Conservation (phyloP, 2,797 vertebrate species). For the Allochrocebus solatus region DNA sequence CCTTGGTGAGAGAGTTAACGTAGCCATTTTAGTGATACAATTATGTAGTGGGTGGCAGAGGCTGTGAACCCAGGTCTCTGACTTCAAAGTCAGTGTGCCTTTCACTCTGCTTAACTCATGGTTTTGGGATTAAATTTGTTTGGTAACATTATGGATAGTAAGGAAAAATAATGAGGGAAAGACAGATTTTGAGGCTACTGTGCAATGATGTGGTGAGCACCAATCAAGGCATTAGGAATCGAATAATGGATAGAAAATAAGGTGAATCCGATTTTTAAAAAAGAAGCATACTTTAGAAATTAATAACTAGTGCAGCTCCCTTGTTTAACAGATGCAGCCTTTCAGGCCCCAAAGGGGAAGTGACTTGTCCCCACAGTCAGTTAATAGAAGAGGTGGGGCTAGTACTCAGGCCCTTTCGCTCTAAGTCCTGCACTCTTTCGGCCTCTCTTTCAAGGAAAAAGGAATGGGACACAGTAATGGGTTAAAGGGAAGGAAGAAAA, state of each 20-base stretch:
- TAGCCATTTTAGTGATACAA: background rate
- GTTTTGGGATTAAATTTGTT: slow-evolving; percentile 3
- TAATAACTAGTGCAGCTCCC: background rate
- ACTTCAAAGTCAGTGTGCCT: background rate
- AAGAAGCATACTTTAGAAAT: slow-evolving; percentile 42
- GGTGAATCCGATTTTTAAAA: background rate
- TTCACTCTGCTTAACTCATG: background rate
- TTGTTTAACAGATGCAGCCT: background rate
- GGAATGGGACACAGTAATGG: background rate
- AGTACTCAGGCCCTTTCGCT: background rate
- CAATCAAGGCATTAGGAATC: background rate
- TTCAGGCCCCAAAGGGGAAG: slow-evolving; percentile 25
- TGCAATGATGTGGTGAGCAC: background rate
- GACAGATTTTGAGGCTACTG: background rate
- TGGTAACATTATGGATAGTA: background rate
- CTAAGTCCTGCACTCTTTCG: background rate
- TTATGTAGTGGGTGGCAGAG: background rate
- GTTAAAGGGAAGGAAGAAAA: background rate
- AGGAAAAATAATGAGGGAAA: background rate
- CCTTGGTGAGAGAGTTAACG: background rate
- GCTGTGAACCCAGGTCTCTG: background rate
- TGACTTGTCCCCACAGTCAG: background rate
- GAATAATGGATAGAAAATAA: background rate
- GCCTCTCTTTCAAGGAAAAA: background rate
- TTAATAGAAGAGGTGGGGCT: background rate